Percentiles rank a stretch among this genome's conserved stretches.
These are phyloP conservation scores for Burhinus oedicnemus DNA, from an alignment of 2,113 vertebrate genomes.

Conservation along the genomic window DNA sequence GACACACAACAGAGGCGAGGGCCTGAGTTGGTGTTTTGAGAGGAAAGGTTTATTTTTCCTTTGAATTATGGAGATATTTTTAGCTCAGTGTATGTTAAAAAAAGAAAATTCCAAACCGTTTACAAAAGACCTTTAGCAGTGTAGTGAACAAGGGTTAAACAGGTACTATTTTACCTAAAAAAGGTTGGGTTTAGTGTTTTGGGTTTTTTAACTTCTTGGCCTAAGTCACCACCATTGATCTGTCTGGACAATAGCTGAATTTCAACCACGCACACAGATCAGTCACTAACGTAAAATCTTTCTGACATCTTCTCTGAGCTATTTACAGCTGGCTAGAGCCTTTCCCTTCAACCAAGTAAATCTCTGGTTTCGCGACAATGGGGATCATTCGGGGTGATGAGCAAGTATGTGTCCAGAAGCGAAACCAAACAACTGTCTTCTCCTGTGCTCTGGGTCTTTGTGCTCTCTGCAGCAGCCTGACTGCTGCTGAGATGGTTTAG, in stretches of 20 bases:
- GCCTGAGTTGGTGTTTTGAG: fast-evolving
- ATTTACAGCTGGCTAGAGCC: not conserved
- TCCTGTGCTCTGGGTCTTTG: fast-evolving
- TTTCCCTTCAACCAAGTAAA: not conserved
- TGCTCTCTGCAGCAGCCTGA: not conserved
- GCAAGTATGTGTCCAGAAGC: not conserved
- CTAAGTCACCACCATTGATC: not conserved
- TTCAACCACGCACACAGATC: not conserved
- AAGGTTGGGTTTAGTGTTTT: no score
- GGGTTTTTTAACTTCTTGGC: not conserved
- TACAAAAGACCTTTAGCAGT: not conserved
- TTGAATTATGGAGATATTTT: not conserved
- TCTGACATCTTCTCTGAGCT: not conserved
- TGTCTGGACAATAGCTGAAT: not conserved
- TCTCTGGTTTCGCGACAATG: fast-evolving
- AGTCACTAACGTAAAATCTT: not conserved
- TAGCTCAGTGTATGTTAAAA: not conserved
- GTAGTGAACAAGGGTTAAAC: not conserved
- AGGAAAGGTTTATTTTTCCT: not conserved
- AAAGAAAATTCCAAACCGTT: not conserved
- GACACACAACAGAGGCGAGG: not conserved
- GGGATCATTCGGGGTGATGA: not conserved
- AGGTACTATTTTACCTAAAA: not conserved
- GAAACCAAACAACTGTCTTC: not conserved
- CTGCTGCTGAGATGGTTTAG: not conserved